These are phyloP conservation scores for Agriotes lineatus DNA, from an alignment of 2,888 invertebrate species.

Conservation along the genomic window DNA sequence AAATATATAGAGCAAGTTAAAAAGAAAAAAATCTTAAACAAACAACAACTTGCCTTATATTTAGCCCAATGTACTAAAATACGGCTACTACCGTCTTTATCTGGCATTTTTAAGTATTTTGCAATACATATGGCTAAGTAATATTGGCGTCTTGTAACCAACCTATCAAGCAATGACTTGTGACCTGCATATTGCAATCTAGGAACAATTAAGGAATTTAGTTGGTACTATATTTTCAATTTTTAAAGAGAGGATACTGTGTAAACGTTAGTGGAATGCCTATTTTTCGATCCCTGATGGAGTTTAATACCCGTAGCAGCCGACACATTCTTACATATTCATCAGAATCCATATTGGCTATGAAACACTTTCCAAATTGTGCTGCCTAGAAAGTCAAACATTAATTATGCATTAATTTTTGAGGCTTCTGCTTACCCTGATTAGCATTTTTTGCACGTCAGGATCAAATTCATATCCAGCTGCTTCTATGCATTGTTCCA, in stretches of 20 bases:
- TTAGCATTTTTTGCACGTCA: slow-evolving; percentile 88
- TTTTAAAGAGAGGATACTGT: slow-evolving; percentile 79
- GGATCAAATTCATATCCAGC: slow-evolving; percentile 92
- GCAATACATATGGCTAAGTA: slow-evolving; percentile 92
- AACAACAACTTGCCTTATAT: slow-evolving; percentile 78
- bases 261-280: slow-evolving; percentile 91
- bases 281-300: slow-evolving; percentile 85
- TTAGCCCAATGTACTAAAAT: slow-evolving; percentile 97
- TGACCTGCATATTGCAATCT: slow-evolving; percentile 79
- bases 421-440: slow-evolving; percentile 72
- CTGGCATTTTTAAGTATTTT: slow-evolving; percentile 86
- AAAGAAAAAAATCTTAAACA: no score
- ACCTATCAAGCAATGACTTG: slow-evolving; percentile 84
- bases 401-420: not conserved
- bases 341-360: slow-evolving; percentile 79
- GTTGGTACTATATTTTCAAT: no score
- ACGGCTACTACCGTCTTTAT: slow-evolving; percentile 82
- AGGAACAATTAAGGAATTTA: not conserved
- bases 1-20: not conserved
- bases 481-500: slow-evolving; percentile 92
- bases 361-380: slow-evolving; percentile 95
- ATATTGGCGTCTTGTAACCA: slow-evolving; percentile 90
- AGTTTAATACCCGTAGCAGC: slow-evolving; percentile 89
- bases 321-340: slow-evolving; percentile 89
- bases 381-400: slow-evolving; percentile 75